Conservation (phyloP, 2,113 vertebrate genomes). For the Eidolon helvum region DNA sequence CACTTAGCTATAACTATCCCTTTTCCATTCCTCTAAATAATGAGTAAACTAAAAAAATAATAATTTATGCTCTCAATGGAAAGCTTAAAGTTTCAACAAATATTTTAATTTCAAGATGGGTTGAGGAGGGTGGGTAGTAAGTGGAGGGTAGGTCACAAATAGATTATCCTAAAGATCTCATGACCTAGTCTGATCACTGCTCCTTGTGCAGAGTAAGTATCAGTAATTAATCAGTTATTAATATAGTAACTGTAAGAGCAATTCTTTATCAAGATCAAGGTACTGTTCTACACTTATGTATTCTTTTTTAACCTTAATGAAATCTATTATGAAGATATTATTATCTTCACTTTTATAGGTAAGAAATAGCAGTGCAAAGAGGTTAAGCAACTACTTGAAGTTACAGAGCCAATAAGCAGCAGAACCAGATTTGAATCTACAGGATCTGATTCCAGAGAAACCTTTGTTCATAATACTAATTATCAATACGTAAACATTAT, state of each 20-base stretch:
- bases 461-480: neutral
- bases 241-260: neutral
- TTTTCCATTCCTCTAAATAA: neutral
- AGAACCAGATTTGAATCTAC: neutral
- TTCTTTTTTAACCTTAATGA: neutral
- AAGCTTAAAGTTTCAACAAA: neutral
- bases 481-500: neutral
- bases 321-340: neutral
- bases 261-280: neutral
- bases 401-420: neutral
- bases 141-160: neutral
- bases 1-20: neutral
- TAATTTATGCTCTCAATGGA: neutral
- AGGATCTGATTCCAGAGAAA: slow-evolving; percentile 10
- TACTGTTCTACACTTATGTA: neutral
- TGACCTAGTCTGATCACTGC: neutral
- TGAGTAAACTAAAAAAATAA: neutral
- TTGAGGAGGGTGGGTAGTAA: too few species aligned
- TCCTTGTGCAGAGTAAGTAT: neutral
- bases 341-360: neutral
- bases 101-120: neutral
- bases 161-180: neutral
- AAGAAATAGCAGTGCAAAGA: neutral
- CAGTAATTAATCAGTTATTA: neutral
- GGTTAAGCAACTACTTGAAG: neutral